Base-by-base conservation (phyloP, 1,140 invertebrate genomes). In the Zaprionus ornatus region DNA sequence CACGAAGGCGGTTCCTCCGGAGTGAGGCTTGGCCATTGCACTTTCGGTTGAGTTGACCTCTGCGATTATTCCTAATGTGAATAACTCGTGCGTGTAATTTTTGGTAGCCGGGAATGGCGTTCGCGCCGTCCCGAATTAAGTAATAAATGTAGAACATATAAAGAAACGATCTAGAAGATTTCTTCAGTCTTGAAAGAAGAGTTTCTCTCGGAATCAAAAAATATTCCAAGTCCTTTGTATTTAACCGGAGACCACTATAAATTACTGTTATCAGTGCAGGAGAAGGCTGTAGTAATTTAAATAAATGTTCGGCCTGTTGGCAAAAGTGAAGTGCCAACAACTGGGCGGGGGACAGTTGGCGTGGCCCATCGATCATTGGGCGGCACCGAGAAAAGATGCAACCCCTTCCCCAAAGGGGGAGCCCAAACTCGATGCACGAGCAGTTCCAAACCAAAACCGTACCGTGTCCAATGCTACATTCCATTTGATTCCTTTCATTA, bases 1-100 rank as follows among this genome's bases (percentile, higher is more conserved):
- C 95, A 95, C 60, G 79, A 94, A 95, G 95, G 94, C 92, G 94
- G 94, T 95, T 94, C 93, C 93, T 94, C 94, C 94, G 94, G 94
- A 93, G 93, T 80, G 94, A 95, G 94, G 92, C 94, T 93, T 84
- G 82, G 85, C 73, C 91, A 92, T 92, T 78, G 64, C 79, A 76
- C 77, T 57, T 61, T 57, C 56, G 72, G 80, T 72, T 77, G 77
- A 77, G 82, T 91, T 91, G 87, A 91, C 85, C 74, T 73, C 35
- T 82, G 91, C 91, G 91, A 93, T 91, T 92, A 91, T 86, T 90
- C 91, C 87, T 87, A 91, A 91, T 91, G 91, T 78, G 91, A 91
- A 91, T 92, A 92, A 91, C 83, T 92, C 91, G 91, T 92, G 86
- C 91, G 91, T 90, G 90, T 60, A 86, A 92, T 92, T 92, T 92